Evolutionary conservation across 1,140 invertebrate species (phyloP), one percentile per base, ranked within the genome.

Genomic region (Mamestra configurata): DNA sequence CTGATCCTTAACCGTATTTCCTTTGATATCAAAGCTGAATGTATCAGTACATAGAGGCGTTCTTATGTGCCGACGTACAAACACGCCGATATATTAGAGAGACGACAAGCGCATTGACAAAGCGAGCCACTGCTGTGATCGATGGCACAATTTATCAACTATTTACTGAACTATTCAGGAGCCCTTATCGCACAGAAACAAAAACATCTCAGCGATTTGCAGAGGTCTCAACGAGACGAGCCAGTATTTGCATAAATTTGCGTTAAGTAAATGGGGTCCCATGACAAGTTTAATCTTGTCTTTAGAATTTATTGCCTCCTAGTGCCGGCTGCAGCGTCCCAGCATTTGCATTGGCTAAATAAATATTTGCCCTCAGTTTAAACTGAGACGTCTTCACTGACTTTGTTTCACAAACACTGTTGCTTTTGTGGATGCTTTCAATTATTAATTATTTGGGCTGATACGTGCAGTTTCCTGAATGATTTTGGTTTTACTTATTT

Each of bases 201-300:
- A 92, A 91, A 92, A 90, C 88, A 89, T 88, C 87, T 84, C 84
- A 80, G 79, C 88, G 86, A 89, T 91, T 87, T 86, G 84, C 85
- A 81, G 85, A 79, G 79, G 87, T 84, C 86, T 88, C 87, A 89
- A 87, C 87, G 84, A 84, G 84, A 90, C 87, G 84, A 86, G 85
- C 79, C 18, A 88, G 90, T 88, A 94, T 94, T 93, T 92, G 93
- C 92, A 94, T 94, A 94, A 94, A 94, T 94, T 93, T 92, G 90
- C 93, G 90, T 93, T 92, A 94, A 93, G 92, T 93, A 93, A 94
- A 93, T 91, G 90, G 91, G 91, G 85, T 88, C 89, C 92, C 92
- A 86, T 93, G 93, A 94, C 93, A 93, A 93, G 90, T 94, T 93
- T 94, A 93, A 94, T 93, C 93, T 94, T 92, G 93, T 94, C 92